A percentile compares a stretch with the other conserved stretches of the same genome.
Evolutionary conservation across 2,888 invertebrate species (phyloP).

Genomic region (Polydrusus cervinus): DNA sequence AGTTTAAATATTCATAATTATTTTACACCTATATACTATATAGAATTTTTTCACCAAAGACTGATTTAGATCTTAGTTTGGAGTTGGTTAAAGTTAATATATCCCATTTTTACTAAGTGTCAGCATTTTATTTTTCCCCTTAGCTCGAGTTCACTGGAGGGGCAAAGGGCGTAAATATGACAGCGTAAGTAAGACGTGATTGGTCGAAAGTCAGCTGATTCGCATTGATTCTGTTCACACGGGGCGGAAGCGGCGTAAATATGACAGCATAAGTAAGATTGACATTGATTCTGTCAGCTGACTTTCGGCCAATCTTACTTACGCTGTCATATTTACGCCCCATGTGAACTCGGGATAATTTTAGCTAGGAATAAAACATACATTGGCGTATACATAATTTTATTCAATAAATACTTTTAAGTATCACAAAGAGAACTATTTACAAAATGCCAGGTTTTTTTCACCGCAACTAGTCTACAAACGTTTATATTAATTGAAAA

Average conservation of each 20-base stretch:
- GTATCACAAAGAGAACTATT: constrained; percentile 28
- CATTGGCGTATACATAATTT: constrained; percentile 17
- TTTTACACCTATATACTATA: background rate
- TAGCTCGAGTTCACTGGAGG: no score
- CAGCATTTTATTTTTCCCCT: background rate
- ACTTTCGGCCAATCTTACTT: no score
- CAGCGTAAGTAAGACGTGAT: no score
- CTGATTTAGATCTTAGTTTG: background rate
- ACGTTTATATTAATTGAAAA: background rate
- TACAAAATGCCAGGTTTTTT: constrained; percentile 17
- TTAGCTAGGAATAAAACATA: background rate
- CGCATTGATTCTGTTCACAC: no score
- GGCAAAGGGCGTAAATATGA: no score
- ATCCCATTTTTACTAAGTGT: background rate
- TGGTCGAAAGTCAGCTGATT: no score
- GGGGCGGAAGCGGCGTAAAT: no score
- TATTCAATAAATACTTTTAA: constrained; percentile 25
- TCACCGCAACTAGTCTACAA: background rate
- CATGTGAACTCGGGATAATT: no score
- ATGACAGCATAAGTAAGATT: no score
- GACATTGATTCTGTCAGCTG: no score
- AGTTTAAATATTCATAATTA: no score
- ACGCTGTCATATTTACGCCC: no score
- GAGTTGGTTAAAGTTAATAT: background rate
- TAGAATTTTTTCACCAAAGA: background rate